Percentiles rank a stretch among this genome's conserved stretches.
Evolutionary conservation across 1,140 invertebrate species (phyloP).

Genomic region (Cotesia glomerata): DNA sequence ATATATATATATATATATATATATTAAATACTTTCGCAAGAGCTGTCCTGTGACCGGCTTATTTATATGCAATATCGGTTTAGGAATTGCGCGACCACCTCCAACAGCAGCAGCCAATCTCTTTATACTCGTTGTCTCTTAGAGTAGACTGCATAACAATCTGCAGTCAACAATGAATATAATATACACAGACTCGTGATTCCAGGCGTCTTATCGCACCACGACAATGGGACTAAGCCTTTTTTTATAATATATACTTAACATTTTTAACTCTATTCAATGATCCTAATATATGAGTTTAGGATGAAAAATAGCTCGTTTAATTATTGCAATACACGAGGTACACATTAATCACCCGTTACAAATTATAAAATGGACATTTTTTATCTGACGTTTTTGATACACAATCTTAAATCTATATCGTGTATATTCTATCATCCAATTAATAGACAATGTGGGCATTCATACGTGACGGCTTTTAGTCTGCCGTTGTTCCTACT

Average conservation of each 20-base stretch:
- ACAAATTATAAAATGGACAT: constrained; percentile 3
- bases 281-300: not conserved
- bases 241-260: not conserved
- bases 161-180: constrained; percentile 10
- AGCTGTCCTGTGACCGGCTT: constrained; percentile 14
- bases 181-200: constrained; percentile 42
- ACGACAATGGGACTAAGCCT: constrained; percentile 8
- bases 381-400: not conserved
- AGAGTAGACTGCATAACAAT: constrained; percentile 5
- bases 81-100: constrained; percentile 22
- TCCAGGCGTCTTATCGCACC: constrained; percentile 51
- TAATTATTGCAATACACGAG: not conserved
- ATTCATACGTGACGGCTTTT: constrained; percentile 15
- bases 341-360: not conserved
- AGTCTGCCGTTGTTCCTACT: not conserved
- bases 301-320: not conserved
- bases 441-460: constrained; percentile 18
- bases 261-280: too few species aligned
- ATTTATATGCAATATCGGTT: constrained; percentile 26
- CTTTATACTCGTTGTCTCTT: constrained; percentile 20
- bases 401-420: not conserved
- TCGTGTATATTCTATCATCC: constrained; percentile 8
- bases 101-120: constrained; percentile 10
- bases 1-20: constrained; percentile 7
- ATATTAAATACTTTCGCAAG: constrained; percentile 18